Evolutionary conservation across 2,113 vertebrate species (phyloP), one percentile per base, ranked within the genome.

Genomic region (Elephantulus edwardii): DNA sequence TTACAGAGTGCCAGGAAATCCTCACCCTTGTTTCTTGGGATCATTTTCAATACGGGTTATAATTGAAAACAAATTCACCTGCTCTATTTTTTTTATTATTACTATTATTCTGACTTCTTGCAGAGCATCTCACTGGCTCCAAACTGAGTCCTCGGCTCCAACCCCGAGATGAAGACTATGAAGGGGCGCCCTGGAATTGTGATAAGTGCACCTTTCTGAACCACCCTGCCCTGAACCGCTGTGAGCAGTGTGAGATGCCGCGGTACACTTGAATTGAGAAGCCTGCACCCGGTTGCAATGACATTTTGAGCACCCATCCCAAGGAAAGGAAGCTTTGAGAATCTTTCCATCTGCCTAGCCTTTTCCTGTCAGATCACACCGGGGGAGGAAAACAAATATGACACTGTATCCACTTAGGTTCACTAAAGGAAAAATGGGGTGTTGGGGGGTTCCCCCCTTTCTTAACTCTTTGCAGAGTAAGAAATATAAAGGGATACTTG

Each of bases 161-260:
- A 24, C 98, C 98, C 93, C 98, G 98, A 97, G 99, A 99, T 90
- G 99, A 99, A 97, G 99, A 99, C 96, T 99, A 99, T 19, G 99
- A 99, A 97, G 99, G 99, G 24, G 98, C 98, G 90, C 98, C 99
- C 8, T 99, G 99, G 99, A 99, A 99, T 97, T 99, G 99, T 97
- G 98, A 99, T 93, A 99, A 98, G 97, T 99, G 99, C 97, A 99
- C 99, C 95, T 99, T 99, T 97, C 98, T 99, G 96, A 99, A 99
- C 97, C 99, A 99, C 92, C 99, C 99, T 54, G 99, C 99, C 72
- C 98, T 99, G 91, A 99, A 99, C 96, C 99, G 99, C 97, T 99
- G 99, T 96, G 99, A 99, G 97, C 98, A 99, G 96, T 99, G 99
- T 83, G 99, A 99, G 97, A 99, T 99, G 99, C 99, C 99, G 0